Conservation (phyloP, 2,888 invertebrate genomes). For the Leistus spinibarbis region DNA sequence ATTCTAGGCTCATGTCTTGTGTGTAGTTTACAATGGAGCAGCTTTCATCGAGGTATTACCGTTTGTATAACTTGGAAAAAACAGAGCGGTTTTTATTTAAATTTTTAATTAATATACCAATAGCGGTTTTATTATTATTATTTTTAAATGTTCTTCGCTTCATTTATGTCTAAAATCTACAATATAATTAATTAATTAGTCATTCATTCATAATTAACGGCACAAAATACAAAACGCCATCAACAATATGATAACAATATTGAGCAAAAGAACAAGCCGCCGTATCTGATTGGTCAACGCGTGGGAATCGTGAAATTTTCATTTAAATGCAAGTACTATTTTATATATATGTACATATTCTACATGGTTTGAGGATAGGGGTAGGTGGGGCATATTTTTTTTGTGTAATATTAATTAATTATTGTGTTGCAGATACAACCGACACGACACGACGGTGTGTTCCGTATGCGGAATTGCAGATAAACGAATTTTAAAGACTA, state of each 20-base stretch:
- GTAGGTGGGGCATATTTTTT: background rate
- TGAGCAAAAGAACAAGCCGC: conserved; percentile 42
- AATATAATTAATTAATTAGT: conserved; percentile 34
- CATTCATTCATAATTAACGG: conserved; percentile 40
- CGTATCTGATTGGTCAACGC: background rate
- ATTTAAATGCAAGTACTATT: background rate
- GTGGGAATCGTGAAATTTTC: background rate
- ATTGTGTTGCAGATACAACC: background rate
- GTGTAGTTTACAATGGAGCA: no score
- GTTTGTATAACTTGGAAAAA: background rate
- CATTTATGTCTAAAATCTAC: conserved; percentile 31
- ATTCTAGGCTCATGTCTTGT: background rate
- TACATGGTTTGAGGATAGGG: background rate
- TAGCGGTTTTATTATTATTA: conserved; percentile 11
- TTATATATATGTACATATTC: background rate
- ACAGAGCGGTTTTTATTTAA: background rate
- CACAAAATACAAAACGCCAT: conserved; percentile 50
- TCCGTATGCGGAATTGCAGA: conserved; percentile 63
- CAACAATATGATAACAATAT: conserved; percentile 54
- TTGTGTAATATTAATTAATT: background rate
- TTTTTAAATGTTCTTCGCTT: conserved; percentile 29
- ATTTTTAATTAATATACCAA: background rate
- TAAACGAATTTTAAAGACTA: conserved; percentile 66
- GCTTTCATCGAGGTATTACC: background rate
- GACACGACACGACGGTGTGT: conserved; percentile 7